Evolutionary conservation across 2,888 invertebrate species (phyloP).

Genomic region (Hyles lineata): DNA sequence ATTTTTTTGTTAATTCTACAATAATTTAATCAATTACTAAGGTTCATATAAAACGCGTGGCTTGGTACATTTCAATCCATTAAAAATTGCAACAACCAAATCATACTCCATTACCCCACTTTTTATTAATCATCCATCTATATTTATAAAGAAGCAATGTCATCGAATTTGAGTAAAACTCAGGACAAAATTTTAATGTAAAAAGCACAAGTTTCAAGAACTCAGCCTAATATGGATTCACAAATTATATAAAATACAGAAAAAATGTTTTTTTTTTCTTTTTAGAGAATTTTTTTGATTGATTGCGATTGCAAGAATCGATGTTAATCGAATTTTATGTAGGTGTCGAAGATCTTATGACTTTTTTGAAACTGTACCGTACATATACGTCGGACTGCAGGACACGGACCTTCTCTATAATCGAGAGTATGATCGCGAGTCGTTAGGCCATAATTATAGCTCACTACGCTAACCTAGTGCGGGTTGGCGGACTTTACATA

Average conservation of each 20-base stretch:
- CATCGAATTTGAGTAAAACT: not conserved
- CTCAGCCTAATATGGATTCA: conserved; percentile 29
- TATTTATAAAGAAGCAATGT: not conserved
- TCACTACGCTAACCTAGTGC: too few species aligned
- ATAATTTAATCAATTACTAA: too few species aligned
- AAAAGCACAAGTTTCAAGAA: conserved; percentile 14
- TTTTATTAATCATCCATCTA: not conserved
- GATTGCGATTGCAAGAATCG: not conserved
- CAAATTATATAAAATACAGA: conserved; percentile 27
- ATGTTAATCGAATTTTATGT: not conserved
- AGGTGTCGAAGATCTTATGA: not conserved
- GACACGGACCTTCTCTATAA: too few species aligned
- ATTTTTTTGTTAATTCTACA: too few species aligned
- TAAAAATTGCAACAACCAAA: not conserved
- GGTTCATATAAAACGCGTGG: too few species aligned
- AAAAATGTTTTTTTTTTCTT: too few species aligned
- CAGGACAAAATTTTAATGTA: not conserved
- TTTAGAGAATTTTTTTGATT: too few species aligned
- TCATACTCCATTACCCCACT: not conserved
- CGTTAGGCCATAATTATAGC: too few species aligned
- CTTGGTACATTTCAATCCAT: not conserved
- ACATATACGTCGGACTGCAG: too few species aligned
- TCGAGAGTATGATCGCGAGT: too few species aligned
- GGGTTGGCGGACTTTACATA: too few species aligned
- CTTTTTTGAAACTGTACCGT: too few species aligned